These are phyloP conservation scores for Strongylocentrotus purpuratus DNA, from an alignment of 35 echinoderm and acorn worm genomes.

Conservation along the genomic window DNA sequence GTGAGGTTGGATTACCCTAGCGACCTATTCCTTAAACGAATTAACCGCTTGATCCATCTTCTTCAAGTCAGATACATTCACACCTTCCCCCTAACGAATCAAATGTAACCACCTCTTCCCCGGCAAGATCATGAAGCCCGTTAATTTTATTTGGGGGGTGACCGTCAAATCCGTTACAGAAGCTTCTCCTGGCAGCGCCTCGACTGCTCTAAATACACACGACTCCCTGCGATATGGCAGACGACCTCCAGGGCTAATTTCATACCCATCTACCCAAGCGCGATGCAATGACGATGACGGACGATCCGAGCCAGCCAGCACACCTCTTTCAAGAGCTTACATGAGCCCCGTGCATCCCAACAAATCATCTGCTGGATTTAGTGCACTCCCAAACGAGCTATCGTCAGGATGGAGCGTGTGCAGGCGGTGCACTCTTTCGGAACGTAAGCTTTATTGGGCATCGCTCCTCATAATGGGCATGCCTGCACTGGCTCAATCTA, in stretches of 20 bases:
- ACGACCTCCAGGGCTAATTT: slow-evolving; percentile 27
- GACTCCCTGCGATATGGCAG: not conserved
- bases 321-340: slow-evolving; percentile 5
- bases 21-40: slow-evolving; percentile 24
- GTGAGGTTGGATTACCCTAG: not conserved
- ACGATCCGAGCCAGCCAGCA: slow-evolving; percentile 2
- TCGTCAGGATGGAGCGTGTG: not conserved
- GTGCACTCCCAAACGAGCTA: not conserved
- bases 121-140: not conserved
- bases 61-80: not conserved
- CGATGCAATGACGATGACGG: not conserved
- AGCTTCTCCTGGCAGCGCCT: not conserved
- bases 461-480: not conserved
- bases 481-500: not conserved
- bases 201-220: not conserved
- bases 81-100: not conserved
- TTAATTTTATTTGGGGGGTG: not conserved
- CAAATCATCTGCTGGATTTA: not conserved
- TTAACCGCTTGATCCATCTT: slow-evolving; percentile 24
- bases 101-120: slow-evolving; percentile 32
- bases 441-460: slow-evolving; percentile 1
- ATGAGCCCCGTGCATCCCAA: not conserved
- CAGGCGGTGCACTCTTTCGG: not conserved
- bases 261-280: slow-evolving; percentile 41
- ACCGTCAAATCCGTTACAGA: not conserved